phyloP scores from a whole-genome alignment of 2,797 vertebrate species.

The Monodelphis domestica region DNA sequence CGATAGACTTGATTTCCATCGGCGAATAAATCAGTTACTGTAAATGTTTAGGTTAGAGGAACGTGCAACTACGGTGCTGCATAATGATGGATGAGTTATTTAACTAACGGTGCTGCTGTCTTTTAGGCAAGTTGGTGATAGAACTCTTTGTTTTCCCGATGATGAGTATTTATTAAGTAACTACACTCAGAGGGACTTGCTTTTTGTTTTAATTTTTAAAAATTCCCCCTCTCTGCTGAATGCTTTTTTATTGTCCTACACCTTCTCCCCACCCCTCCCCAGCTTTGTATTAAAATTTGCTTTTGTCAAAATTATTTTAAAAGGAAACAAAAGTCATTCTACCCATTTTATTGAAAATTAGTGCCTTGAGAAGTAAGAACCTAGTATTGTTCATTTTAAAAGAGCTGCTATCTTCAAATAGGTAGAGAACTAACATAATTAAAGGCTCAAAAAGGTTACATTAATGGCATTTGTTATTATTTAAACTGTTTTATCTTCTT shows the following conservation, averaged over 20 bases:
- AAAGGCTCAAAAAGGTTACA: slow-evolving; percentile 31
- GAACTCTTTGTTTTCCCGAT: slow-evolving; percentile 44
- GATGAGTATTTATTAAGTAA: slow-evolving; percentile 23
- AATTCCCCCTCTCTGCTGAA: slow-evolving; percentile 30
- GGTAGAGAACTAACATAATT: slow-evolving; percentile 16
- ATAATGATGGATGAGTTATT: slow-evolving; percentile 72
- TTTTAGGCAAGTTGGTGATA: slow-evolving; percentile 57
- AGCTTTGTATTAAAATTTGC: slow-evolving; percentile 42
- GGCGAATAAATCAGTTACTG: slow-evolving; percentile 79
- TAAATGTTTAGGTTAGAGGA: slow-evolving; percentile 83
- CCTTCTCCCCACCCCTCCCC: slow-evolving; percentile 6
- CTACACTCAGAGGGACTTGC: not conserved
- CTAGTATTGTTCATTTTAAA: slow-evolving; percentile 23
- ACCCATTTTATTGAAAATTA: slow-evolving; percentile 39
- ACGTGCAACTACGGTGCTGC: slow-evolving; percentile 60
- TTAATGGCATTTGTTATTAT: slow-evolving; percentile 37
- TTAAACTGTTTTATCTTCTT: slow-evolving; percentile 40
- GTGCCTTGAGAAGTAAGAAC: slow-evolving; percentile 23
- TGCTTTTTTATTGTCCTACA: slow-evolving; percentile 11
- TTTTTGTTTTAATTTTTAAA: slow-evolving; percentile 37
- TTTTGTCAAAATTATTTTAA: slow-evolving; percentile 42
- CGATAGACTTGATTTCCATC: slow-evolving; percentile 83
- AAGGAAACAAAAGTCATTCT: not conserved
- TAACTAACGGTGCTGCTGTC: slow-evolving; percentile 41
- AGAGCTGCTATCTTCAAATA: slow-evolving; percentile 31